Evolutionary conservation across 1,140 invertebrate species (phyloP), one percentile per base, ranked within the genome.

Genomic region (Drosophila repletoides): DNA sequence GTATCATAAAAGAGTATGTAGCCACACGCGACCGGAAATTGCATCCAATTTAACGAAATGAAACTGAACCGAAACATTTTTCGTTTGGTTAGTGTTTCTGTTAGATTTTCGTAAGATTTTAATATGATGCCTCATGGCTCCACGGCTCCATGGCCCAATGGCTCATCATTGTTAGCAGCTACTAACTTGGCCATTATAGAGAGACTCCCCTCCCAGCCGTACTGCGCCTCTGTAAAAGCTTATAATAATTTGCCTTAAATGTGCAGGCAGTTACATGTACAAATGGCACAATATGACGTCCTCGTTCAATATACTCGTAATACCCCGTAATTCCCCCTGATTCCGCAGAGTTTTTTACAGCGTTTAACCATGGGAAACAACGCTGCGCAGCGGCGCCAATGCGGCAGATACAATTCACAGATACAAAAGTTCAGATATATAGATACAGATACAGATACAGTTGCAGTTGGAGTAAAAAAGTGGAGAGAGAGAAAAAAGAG

Each of bases 21-120:
- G 31, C 17, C 64, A 83, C 84, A 88, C 84, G 84, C 84, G 79
- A 88, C 79, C 84, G 84, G 84, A 88, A 88, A 88, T 88, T 80
- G 77, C 70, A 53, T 66, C 49, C 70, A 80, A 86, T 88, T 88
- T 88, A 72, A 41, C 55, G 55, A 71, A 67, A 72, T 77, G 70
- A 68, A 76, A 72, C 68, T 55, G 59, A 69, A 52, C 65, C 55
- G 72, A 66, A 63, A 46, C 48, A 58, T 66, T 83, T 55, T 67
- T 28, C 34, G 38, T 72, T 76, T 63, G 46, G 56, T 58, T 67
- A 46, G 43, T 68, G 58, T 51, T 49, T 52, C 52, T 55, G 21
- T 48, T 74, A 41, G 34, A 58, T 15, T 43, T 34, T 59, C 64
- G 61, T 46, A 58, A 63, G 15, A 52, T 72, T 55, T 63, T 46